Conservation (phyloP, 2,888 invertebrate species). For the Brachyopa scutellaris region DNA sequence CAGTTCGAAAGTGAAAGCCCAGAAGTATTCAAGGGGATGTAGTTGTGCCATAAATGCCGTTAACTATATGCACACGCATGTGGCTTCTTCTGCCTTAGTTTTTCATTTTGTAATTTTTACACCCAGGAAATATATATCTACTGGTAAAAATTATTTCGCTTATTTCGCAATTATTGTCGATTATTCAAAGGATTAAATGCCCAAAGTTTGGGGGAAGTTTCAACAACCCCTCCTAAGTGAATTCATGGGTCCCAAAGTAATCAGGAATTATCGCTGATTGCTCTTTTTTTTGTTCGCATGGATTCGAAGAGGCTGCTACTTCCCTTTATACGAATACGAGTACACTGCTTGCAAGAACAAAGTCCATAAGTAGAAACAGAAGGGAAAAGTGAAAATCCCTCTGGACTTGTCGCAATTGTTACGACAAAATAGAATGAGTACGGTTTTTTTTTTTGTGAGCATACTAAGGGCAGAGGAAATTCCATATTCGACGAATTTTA, state of each 20-base stretch:
- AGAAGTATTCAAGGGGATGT: slow-evolving; percentile 33
- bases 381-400: slow-evolving; percentile 23
- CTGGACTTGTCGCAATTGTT: slow-evolving; percentile 37
- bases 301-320: neutral
- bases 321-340: neutral
- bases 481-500: too few relatives aligned
- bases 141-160: neutral
- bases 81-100: slow-evolving; percentile 43
- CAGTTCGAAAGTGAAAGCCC: slow-evolving; percentile 62
- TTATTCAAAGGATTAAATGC: slow-evolving; percentile 42
- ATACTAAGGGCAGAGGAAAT: too few relatives aligned
- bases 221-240: neutral
- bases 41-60: slow-evolving; percentile 42
- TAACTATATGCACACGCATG: slow-evolving; percentile 47
- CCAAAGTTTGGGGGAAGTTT: slow-evolving; percentile 2
- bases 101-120: neutral
- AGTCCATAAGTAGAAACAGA: neutral
- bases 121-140: too few relatives aligned
- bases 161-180: slow-evolving; percentile 38
- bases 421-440: slow-evolving; percentile 26
- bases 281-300: slow-evolving; percentile 3
- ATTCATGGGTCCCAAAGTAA: slow-evolving; percentile 31
- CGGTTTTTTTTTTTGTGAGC: neutral
- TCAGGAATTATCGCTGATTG: slow-evolving; percentile 47
- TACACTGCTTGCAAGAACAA: slow-evolving; percentile 5